Conservation (phyloP, 2,113 vertebrate genomes). For the Accipiter virgatus region DNA sequence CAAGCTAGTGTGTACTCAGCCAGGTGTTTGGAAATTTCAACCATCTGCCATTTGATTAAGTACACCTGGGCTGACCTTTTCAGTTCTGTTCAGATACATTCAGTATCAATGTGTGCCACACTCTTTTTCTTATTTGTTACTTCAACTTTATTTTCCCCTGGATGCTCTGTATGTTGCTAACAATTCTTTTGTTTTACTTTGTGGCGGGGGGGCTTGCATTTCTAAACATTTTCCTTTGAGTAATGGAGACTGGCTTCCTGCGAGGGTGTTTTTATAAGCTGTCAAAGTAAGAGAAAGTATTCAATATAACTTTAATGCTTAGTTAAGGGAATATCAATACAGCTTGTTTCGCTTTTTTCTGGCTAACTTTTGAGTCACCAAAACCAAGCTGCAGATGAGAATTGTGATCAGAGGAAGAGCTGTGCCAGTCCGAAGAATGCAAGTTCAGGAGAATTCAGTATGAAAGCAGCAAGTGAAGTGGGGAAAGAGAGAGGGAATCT, state of each 20-base stretch:
- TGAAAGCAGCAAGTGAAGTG: neutral
- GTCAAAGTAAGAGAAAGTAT: neutral
- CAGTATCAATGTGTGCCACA: neutral
- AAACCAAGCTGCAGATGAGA: neutral
- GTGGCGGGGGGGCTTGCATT: neutral
- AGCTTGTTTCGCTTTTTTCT: neutral
- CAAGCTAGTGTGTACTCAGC: neutral
- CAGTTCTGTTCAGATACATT: neutral
- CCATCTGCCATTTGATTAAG: neutral
- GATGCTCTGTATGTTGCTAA: neutral
- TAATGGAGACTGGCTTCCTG: neutral
- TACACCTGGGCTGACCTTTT: neutral
- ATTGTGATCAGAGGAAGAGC: neutral
- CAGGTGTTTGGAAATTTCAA: neutral
- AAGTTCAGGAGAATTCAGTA: neutral
- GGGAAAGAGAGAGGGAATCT: neutral
- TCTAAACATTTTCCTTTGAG: neutral
- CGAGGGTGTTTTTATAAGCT: neutral
- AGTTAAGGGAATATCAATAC: neutral
- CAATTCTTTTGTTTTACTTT: neutral
- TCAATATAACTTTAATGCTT: neutral
- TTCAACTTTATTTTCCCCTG: too few relatives aligned
- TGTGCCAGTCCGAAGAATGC: neutral
- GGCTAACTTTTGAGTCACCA: neutral
- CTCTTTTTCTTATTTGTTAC: neutral